These are phyloP conservation scores for Epinephelus cyanopodus DNA, from an alignment of 2,113 vertebrate genomes.

Conservation along the genomic window DNA sequence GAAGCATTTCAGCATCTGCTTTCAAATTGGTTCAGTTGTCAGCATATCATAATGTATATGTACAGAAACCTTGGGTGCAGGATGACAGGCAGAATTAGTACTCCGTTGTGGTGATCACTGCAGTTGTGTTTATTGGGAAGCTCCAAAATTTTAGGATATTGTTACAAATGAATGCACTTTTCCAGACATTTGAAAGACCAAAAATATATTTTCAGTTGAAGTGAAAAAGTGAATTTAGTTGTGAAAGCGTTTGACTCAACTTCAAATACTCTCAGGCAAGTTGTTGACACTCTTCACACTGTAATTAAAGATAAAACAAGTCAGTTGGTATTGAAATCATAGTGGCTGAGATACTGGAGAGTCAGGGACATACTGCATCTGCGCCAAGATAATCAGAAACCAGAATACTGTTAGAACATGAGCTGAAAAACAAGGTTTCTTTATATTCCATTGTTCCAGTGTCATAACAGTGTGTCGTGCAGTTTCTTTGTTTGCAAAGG, in stretches of 20 bases:
- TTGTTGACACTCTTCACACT: not conserved
- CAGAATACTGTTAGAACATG: not conserved
- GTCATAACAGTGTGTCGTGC: not conserved
- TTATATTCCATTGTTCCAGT: not conserved
- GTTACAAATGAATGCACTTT: constrained; percentile 6
- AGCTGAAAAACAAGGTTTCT: not conserved
- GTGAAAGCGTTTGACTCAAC: too few relatives aligned
- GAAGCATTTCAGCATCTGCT: not conserved
- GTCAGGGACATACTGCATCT: not conserved
- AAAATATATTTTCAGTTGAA: not conserved
- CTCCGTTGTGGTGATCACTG: not conserved
- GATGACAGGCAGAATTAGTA: not conserved
- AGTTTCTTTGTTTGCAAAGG: too few relatives aligned
- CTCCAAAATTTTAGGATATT: not conserved
- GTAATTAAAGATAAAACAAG: not conserved
- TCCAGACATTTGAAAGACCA: not conserved
- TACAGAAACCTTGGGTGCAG: not conserved
- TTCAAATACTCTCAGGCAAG: too few relatives aligned
- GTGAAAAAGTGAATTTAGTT: not conserved
- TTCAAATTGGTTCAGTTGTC: not conserved
- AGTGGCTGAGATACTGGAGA: not conserved
- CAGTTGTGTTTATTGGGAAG: not conserved
- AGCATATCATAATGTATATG: not conserved
- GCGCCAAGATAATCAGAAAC: not conserved
- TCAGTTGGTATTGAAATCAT: too few relatives aligned